Percentiles rank a stretch among this genome's conserved stretches.
Conservation (phyloP, 2,113 vertebrate genomes). For the Pavo muticus region DNA sequence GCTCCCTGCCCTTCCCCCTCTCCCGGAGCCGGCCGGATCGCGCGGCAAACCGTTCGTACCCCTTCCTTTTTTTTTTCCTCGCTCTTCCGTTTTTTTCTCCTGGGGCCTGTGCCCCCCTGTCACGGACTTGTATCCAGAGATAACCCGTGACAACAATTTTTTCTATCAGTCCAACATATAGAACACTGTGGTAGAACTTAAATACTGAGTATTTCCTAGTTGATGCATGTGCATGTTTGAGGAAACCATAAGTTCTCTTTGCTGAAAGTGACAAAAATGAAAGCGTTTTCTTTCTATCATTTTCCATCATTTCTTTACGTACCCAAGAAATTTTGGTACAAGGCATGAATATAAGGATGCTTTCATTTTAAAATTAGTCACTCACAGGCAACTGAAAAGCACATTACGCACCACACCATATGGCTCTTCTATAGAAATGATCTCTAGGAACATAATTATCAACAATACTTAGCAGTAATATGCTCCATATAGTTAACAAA, state of each 20-base stretch:
- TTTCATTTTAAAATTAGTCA: not conserved
- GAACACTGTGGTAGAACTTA: not conserved
- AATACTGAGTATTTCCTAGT: not conserved
- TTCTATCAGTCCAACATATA: not conserved
- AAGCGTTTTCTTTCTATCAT: not conserved
- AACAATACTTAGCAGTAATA: not conserved
- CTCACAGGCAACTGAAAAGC: not conserved
- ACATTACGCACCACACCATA: not conserved
- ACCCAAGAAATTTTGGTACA: not conserved
- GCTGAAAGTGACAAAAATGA: not conserved
- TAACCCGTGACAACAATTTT: not conserved
- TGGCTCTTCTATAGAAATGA: slow-evolving; percentile 1
- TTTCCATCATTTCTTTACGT: not conserved
- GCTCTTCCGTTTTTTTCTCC: too few species aligned
- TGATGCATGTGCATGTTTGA: not conserved
- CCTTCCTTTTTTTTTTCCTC: too few species aligned
- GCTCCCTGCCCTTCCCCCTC: too few species aligned
- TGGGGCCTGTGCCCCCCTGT: too few species aligned
- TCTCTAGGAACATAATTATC: not conserved
- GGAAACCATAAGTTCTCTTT: not conserved
- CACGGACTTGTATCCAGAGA: too few species aligned
- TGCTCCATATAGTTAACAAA: not conserved
- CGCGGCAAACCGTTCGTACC: too few species aligned
- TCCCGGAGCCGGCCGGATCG: too few species aligned
- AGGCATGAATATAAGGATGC: not conserved